These are phyloP conservation scores for Siderastrea siderea DNA, from an alignment of 92 coral and sea anemone species.

Conservation along the genomic window DNA sequence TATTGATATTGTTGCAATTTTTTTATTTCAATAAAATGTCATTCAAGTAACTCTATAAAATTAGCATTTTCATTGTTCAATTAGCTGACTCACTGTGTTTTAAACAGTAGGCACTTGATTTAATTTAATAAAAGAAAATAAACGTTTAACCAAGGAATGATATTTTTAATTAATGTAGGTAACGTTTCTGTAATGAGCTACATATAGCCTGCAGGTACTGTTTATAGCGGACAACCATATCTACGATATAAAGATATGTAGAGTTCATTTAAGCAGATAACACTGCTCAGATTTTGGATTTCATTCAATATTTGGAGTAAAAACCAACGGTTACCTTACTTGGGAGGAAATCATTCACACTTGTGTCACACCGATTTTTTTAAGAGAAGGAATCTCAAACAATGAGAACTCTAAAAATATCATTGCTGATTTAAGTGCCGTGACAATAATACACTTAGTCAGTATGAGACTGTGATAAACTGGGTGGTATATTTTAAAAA, in stretches of 20 bases:
- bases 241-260: background rate
- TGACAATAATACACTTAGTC: background rate
- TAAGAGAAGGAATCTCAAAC: background rate
- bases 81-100: slow-evolving; percentile 19
- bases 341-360: background rate
- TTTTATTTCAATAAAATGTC: background rate
- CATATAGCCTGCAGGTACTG: background rate
- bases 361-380: background rate
- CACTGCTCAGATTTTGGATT: background rate
- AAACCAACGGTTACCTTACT: background rate
- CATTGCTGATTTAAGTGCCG: slow-evolving; percentile 7
- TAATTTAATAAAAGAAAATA: background rate
- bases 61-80: background rate
- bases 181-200: no score
- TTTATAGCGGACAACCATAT: background rate
- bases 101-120: background rate
- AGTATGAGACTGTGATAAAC: background rate
- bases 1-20: background rate
- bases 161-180: no score
- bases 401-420: background rate
- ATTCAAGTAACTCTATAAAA: background rate
- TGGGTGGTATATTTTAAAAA: background rate
- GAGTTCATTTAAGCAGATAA: background rate
- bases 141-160: background rate
- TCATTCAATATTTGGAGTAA: background rate